Conservation (phyloP, 1,140 invertebrate genomes). For the Stegodyphus mimosarum region DNA sequence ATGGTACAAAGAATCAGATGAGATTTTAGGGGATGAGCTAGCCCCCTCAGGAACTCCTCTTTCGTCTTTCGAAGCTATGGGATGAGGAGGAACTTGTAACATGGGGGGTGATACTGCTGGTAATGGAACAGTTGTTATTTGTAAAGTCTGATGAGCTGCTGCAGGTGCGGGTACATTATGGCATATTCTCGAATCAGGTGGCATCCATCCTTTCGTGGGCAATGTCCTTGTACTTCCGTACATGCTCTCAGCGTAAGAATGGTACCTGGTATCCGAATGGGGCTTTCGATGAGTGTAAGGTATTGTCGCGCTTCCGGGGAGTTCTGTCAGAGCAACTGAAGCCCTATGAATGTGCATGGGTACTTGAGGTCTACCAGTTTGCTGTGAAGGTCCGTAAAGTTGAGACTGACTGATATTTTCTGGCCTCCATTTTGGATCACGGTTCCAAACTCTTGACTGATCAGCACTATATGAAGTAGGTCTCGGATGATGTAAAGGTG, state of each 20-base stretch:
- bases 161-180: neutral
- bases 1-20: conserved; percentile 53
- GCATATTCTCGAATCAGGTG: conserved; percentile 21
- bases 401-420: neutral
- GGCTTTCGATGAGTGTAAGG: conserved; percentile 48
- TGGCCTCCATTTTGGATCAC: conserved; percentile 15
- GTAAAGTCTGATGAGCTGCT: neutral
- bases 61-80: conserved; percentile 61
- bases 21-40: conserved; percentile 65
- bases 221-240: conserved; percentile 52
- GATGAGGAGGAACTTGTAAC: conserved; percentile 38
- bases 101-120: conserved; percentile 17
- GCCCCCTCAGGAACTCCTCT: conserved; percentile 66
- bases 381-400: neutral
- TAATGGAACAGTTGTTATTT: neutral
- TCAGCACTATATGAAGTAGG: neutral
- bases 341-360: conserved; percentile 51
- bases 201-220: conserved; percentile 29
- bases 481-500: conserved; percentile 3
- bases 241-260: conserved; percentile 57
- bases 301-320: conserved; percentile 43
- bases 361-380: neutral
- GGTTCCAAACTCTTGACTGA: conserved; percentile 7
- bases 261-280: conserved; percentile 38
- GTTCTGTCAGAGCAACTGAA: conserved; percentile 48